A percentile compares a stretch with the other conserved stretches of the same genome.
Conservation (phyloP, 1,140 invertebrate genomes). For the Apis cerana region DNA sequence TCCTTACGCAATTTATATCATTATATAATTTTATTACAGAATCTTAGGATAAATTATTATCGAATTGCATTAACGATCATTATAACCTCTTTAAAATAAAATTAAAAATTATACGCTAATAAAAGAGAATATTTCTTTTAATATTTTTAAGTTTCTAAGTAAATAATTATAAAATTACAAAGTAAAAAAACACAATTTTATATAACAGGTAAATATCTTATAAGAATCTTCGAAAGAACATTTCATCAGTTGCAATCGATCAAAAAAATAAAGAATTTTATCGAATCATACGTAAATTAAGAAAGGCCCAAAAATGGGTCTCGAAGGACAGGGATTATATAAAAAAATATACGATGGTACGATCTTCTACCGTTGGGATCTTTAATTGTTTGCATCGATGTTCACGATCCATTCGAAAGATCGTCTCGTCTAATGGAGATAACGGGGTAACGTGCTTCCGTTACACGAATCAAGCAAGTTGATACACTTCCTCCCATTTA, state of each 20-base stretch:
- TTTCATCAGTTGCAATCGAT: slow-evolving; percentile 27
- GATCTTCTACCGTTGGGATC: slow-evolving; percentile 36
- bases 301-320: not conserved
- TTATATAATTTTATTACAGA: not conserved
- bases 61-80: not conserved
- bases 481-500: slow-evolving; percentile 20
- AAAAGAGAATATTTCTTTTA: no score
- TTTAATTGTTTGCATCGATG: slow-evolving; percentile 32
- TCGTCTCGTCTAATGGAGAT: slow-evolving; percentile 35
- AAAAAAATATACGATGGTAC: slow-evolving; percentile 33
- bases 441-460: slow-evolving; percentile 25
- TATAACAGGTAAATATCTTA: not conserved
- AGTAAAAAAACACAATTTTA: not conserved
- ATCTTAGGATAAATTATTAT: no score
- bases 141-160: no score
- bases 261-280: slow-evolving; percentile 1
- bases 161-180: no score
- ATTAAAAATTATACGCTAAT: no score
- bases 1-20: not conserved
- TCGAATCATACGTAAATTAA: slow-evolving; percentile 41
- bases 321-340: slow-evolving; percentile 28
- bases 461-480: slow-evolving; percentile 11
- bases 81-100: not conserved
- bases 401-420: slow-evolving; percentile 45
- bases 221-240: slow-evolving; percentile 26